A percentile compares a stretch with the other conserved stretches of the same genome.
Conservation (phyloP, 2,797 vertebrate species). For the Enteromius thamalakanensis region DNA sequence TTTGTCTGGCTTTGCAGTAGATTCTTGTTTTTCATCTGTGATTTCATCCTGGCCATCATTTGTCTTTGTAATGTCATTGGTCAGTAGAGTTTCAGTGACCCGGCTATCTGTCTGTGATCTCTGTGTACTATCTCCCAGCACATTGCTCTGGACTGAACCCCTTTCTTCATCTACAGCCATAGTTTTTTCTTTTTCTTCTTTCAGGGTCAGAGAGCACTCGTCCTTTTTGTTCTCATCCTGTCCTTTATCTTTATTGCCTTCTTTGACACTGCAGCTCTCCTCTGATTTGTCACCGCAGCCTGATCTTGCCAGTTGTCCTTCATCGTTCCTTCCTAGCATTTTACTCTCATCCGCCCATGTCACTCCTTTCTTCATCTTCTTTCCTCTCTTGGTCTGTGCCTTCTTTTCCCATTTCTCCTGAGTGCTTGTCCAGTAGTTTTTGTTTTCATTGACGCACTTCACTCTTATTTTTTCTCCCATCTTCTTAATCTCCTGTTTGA, state of each 20-base stretch:
- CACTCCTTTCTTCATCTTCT: constrained; percentile 55
- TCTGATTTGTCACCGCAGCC: neutral
- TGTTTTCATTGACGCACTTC: constrained; percentile 67
- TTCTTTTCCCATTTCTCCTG: constrained; percentile 69
- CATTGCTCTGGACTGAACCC: constrained; percentile 48
- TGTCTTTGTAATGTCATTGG: constrained; percentile 57
- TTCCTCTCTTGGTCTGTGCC: constrained; percentile 40
- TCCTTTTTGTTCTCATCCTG: constrained; percentile 46
- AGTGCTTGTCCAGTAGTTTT: constrained; percentile 73
- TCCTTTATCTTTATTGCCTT: constrained; percentile 44
- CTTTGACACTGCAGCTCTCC: constrained; percentile 44
- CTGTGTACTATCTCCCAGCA: constrained; percentile 61
- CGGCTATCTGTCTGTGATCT: constrained; percentile 60
- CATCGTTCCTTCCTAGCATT: constrained; percentile 9
- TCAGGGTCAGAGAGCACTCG: constrained; percentile 12
- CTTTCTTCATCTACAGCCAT: constrained; percentile 63
- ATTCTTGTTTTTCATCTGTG: constrained; percentile 37
- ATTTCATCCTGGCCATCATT: constrained; percentile 54
- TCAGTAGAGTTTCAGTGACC: constrained; percentile 61
- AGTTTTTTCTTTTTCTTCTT: constrained; percentile 31
- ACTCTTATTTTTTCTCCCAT: constrained; percentile 67
- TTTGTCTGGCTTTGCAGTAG: constrained; percentile 13
- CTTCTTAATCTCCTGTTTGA: constrained; percentile 73
- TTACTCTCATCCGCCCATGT: constrained; percentile 48
- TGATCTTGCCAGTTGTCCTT: constrained; percentile 46